phyloP scores from a whole-genome alignment of 2,113 vertebrate genomes.

The Thomomys bottae region DNA sequence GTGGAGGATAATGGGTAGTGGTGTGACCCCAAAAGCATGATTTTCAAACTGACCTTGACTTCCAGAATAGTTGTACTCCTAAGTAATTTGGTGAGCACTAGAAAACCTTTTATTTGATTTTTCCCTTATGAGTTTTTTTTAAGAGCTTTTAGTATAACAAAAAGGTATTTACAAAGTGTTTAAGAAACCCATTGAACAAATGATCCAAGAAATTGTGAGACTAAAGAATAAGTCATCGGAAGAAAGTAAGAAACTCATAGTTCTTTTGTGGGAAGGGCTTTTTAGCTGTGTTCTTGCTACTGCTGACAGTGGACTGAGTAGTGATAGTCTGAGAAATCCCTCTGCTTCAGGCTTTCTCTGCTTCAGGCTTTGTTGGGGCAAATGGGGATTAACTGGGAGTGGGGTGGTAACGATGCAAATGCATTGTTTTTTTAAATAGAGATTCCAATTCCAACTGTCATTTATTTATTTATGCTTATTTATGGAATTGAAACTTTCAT shows the following conservation, averaged over 20 bases:
- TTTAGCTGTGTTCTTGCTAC: background rate
- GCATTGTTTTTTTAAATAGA: too few relatives aligned
- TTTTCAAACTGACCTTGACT: background rate
- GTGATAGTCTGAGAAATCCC: background rate
- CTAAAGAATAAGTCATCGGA: too few relatives aligned
- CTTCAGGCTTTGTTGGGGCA: background rate
- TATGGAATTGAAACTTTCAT: too few relatives aligned
- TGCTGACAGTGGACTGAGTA: background rate
- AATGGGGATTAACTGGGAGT: background rate
- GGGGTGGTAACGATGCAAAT: background rate
- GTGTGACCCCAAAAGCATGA: background rate
- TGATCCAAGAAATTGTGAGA: too few relatives aligned
- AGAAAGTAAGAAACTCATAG: too few relatives aligned
- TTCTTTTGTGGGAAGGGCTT: background rate
- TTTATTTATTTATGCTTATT: too few relatives aligned
- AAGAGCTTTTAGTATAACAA: too few relatives aligned
- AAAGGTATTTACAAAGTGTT: too few relatives aligned
- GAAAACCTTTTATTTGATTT: background rate
- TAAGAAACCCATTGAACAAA: too few relatives aligned
- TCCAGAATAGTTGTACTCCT: background rate
- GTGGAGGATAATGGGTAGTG: background rate
- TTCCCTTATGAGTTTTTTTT: too few relatives aligned
- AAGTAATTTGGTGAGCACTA: background rate
- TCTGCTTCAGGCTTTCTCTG: background rate
- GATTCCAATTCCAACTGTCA: too few relatives aligned